These are phyloP conservation scores for Turnix velox DNA, from an alignment of 2,113 vertebrate species.

Conservation along the genomic window DNA sequence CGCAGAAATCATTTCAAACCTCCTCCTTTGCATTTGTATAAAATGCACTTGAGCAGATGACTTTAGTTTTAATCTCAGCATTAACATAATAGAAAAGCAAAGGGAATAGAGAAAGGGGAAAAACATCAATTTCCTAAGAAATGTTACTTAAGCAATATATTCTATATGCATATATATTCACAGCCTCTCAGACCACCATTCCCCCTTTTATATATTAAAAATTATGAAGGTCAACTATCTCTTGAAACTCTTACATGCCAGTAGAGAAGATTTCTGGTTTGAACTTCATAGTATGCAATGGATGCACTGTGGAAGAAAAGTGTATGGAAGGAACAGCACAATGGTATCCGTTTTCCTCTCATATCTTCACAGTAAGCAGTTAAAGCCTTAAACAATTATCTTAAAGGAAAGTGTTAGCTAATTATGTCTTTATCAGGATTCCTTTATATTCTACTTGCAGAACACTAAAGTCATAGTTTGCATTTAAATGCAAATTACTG, in stretches of 20 bases:
- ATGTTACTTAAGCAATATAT: neutral
- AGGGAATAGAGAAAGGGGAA: neutral
- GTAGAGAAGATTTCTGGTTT: neutral
- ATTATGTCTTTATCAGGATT: slow-evolving; percentile 45
- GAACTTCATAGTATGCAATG: neutral
- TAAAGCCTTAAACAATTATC: neutral
- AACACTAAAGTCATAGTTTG: slow-evolving; percentile 13
- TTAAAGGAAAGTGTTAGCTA: slow-evolving; percentile 21
- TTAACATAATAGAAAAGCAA: neutral
- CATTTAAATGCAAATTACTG: slow-evolving; percentile 39
- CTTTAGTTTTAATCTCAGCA: neutral
- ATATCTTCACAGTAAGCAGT: neutral
- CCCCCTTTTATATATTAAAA: neutral
- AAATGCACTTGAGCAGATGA: neutral
- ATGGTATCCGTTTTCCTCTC: neutral
- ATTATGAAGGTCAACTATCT: neutral
- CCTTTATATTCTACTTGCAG: slow-evolving; percentile 30
- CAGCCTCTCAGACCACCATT: neutral
- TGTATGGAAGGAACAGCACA: neutral
- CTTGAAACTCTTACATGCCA: neutral
- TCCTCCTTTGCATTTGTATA: neutral
- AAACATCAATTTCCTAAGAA: neutral
- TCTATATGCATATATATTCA: neutral
- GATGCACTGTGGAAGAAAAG: neutral
- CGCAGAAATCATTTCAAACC: neutral